A percentile compares a stretch with the other conserved stretches of the same genome.
These are phyloP conservation scores for Papilio helenus DNA, from an alignment of 1,140 invertebrate species.

Conservation along the genomic window DNA sequence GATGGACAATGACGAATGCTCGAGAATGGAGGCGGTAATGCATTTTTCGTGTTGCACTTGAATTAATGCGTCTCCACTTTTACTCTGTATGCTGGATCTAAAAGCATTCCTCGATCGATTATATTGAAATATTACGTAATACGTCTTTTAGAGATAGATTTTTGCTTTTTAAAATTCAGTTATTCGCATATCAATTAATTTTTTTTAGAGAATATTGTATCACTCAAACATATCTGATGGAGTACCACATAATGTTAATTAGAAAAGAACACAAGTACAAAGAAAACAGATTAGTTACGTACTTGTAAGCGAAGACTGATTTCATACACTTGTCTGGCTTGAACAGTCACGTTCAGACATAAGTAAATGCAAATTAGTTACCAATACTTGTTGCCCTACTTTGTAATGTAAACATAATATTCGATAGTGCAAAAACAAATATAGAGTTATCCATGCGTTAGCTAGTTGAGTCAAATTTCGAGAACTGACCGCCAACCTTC, in stretches of 20 bases:
- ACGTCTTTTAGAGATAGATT: background rate
- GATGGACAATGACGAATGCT: constrained; percentile 73
- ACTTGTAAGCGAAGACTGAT: background rate
- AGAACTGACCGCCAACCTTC: no score
- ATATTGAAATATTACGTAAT: constrained; percentile 26
- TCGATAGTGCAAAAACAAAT: background rate
- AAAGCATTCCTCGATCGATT: constrained; percentile 35
- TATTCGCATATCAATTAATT: background rate
- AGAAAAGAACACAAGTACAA: background rate
- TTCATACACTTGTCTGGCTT: constrained; percentile 1
- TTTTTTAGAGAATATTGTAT: no score
- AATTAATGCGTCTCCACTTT: constrained; percentile 74
- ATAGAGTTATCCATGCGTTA: no score
- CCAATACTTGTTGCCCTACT: background rate
- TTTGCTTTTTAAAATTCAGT: background rate
- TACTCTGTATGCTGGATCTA: constrained; percentile 46
- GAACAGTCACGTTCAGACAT: background rate
- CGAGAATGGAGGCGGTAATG: constrained; percentile 62
- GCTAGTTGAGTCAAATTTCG: no score
- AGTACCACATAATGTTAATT: background rate
- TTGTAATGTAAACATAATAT: background rate
- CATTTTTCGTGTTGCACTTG: constrained; percentile 82
- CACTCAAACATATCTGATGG: no score
- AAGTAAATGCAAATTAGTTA: background rate
- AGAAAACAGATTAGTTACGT: background rate